A percentile compares a stretch with the other conserved stretches of the same genome.
Evolutionary conservation across 2,888 invertebrate genomes (phyloP).

Genomic region (Athetis lepigone): DNA sequence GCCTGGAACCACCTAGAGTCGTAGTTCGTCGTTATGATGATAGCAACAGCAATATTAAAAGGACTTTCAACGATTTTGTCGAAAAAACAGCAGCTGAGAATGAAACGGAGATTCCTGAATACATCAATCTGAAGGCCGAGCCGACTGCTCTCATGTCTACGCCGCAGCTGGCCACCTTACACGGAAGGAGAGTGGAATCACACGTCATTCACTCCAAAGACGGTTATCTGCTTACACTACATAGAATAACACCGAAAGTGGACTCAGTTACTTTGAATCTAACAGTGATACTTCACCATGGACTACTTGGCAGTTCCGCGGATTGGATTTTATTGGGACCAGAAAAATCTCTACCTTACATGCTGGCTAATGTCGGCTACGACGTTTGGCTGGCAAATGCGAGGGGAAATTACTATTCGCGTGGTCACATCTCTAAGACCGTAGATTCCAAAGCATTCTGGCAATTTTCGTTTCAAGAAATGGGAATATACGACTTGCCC

Average conservation of each 20-base stretch:
- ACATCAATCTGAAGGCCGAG: constrained; percentile 63
- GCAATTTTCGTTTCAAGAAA: constrained; percentile 82
- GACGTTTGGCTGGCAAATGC: constrained; percentile 91
- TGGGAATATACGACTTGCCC: constrained; percentile 79
- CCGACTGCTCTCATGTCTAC: constrained; percentile 73
- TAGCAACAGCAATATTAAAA: constrained; percentile 45
- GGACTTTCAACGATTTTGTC: constrained; percentile 63
- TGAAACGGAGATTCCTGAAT: constrained; percentile 58
- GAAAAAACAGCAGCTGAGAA: constrained; percentile 59
- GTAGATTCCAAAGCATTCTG: constrained; percentile 72
- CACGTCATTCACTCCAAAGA: constrained; percentile 77
- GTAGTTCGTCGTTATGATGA: not conserved
- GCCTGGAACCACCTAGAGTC: not conserved
- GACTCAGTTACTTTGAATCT: constrained; percentile 42
- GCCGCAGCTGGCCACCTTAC: constrained; percentile 74
- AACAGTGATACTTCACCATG: constrained; percentile 80
- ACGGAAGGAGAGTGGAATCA: constrained; percentile 77
- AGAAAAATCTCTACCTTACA: constrained; percentile 78
- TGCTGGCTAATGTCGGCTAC: constrained; percentile 89
- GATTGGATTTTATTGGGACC: constrained; percentile 84
- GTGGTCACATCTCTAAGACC: constrained; percentile 69
- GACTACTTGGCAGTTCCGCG: constrained; percentile 81
- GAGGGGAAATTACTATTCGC: constrained; percentile 82
- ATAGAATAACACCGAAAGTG: constrained; percentile 67
- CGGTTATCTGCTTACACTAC: constrained; percentile 78